Evolutionary conservation across 1,140 invertebrate genomes (phyloP), one percentile per base, ranked within the genome.

Genomic region (Drosophila tropicalis): DNA sequence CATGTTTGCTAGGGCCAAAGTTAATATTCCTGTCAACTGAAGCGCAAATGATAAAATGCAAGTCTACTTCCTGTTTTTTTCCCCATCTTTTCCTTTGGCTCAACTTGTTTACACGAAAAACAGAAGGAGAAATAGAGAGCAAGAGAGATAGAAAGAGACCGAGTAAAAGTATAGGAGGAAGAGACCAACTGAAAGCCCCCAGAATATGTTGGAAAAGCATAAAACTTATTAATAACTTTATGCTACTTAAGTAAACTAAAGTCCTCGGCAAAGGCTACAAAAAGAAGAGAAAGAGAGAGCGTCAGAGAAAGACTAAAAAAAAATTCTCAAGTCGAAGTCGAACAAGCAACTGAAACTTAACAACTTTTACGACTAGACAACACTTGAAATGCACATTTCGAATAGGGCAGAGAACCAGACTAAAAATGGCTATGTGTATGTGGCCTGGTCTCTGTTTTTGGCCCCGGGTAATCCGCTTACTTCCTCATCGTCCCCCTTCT

Each of bases 181-280:
- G 41, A 47, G 15, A 19, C 5, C 15, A 13, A 22, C 25, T 51
- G 25, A 10, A 13, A 22, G 22, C 13, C 40, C 19, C 29, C 17
- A 54, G 67, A 65, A 75, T 60, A 76, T 72, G 65, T 66, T 69
- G 67, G 29, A 70, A 57, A 39, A 78, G 81, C 64, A 79, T 66
- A 80, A 80, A 79, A 89, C 84, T 87, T 87, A 87, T 87, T 87
- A 87, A 87, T 86, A 86, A 86, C 75, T 86, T 76, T 79, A 87
- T 87, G 83, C 75, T 79, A 76, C 83, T 79, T 86, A 81, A 75
- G 75, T 66, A 73, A 80, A 86, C 82, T 70, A 25, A 63, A 78
- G 54, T 22, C 72, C 71, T 55, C 36, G 73, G 75, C 70, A 70
- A 70, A 70, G 72, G 58, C 62, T 60, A 36, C 65, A 62, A 51